Conservation (phyloP, 2,113 vertebrate genomes). For the Neolamprologus sp. region DNA sequence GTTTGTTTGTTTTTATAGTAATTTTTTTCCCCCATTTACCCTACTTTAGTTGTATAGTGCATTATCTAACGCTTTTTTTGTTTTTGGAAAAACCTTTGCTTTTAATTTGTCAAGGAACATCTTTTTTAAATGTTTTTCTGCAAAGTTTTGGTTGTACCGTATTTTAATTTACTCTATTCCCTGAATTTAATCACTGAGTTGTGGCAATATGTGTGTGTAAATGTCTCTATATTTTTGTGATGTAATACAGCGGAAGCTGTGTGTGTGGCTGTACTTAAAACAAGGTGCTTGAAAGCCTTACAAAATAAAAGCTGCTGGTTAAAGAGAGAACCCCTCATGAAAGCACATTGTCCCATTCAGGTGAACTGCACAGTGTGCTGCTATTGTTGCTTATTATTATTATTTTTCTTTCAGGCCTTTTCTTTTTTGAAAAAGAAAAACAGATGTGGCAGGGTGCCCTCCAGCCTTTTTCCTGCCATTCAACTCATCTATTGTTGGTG, state of each 20-base stretch:
- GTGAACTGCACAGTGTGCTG: background rate
- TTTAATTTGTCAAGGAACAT: background rate
- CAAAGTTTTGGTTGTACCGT: background rate
- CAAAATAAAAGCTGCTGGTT: constrained; percentile 62
- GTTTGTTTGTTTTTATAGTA: constrained; percentile 16
- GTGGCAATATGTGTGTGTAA: background rate
- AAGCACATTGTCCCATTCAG: constrained; percentile 11
- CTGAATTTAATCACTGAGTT: constrained; percentile 6
- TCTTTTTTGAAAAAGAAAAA: background rate
- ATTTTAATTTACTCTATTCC: background rate
- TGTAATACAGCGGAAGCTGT: background rate
- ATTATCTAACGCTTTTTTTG: background rate
- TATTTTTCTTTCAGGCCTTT: background rate
- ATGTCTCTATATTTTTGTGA: constrained; percentile 29
- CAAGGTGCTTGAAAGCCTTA: constrained; percentile 60
- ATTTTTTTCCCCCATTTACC: background rate
- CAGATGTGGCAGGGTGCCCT: background rate
- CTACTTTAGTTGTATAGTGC: background rate
- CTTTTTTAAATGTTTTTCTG: background rate
- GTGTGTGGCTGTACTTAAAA: background rate
- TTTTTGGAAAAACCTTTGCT: background rate
- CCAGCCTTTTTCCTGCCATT: background rate
- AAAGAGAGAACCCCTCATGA: background rate
- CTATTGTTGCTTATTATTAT: background rate
- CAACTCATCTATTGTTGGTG: constrained; percentile 2